Percentiles rank a stretch among this genome's conserved stretches.
These are phyloP conservation scores for Cebidichthys violaceus DNA, from an alignment of 2,113 vertebrate species.

Conservation along the genomic window DNA sequence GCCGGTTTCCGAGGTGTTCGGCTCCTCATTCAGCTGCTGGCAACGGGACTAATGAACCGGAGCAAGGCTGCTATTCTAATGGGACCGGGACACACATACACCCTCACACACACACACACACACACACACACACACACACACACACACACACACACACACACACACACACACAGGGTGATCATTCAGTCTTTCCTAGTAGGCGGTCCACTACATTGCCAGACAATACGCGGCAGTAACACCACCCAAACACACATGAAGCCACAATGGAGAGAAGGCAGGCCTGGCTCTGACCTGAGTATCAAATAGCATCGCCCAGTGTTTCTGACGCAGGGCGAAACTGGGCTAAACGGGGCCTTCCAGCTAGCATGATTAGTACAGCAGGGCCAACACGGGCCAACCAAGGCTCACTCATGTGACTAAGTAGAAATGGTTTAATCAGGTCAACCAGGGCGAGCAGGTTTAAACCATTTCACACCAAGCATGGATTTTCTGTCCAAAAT, in stretches of 20 bases:
- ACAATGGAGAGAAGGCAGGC: slow-evolving; percentile 39
- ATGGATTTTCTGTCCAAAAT: no score
- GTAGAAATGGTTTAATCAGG: no score
- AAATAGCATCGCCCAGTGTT: slow-evolving; percentile 25
- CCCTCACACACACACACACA: slow-evolving; percentile 1
- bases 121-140: slow-evolving; percentile 10
- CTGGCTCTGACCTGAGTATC: slow-evolving; percentile 41
- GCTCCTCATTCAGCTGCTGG: slow-evolving; percentile 65
- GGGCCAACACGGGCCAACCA: not conserved
- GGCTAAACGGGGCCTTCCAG: not conserved
- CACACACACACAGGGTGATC: slow-evolving; percentile 26
- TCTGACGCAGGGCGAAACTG: not conserved
- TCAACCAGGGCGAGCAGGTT: no score
- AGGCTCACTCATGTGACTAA: no score
- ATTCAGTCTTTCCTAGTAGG: slow-evolving; percentile 51
- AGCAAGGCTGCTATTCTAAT: slow-evolving; percentile 37
- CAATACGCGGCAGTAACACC: slow-evolving; percentile 48
- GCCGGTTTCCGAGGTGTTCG: slow-evolving; percentile 56
- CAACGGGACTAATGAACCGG: slow-evolving; percentile 44
- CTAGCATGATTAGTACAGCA: not conserved
- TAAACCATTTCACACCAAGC: no score
- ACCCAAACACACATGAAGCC: slow-evolving; percentile 50
- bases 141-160: slow-evolving; percentile 9
- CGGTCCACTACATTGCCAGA: slow-evolving; percentile 52
- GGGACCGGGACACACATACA: slow-evolving; percentile 23